These are phyloP conservation scores for Radopholus similis DNA, from an alignment of 1,140 invertebrate genomes.

Conservation along the genomic window DNA sequence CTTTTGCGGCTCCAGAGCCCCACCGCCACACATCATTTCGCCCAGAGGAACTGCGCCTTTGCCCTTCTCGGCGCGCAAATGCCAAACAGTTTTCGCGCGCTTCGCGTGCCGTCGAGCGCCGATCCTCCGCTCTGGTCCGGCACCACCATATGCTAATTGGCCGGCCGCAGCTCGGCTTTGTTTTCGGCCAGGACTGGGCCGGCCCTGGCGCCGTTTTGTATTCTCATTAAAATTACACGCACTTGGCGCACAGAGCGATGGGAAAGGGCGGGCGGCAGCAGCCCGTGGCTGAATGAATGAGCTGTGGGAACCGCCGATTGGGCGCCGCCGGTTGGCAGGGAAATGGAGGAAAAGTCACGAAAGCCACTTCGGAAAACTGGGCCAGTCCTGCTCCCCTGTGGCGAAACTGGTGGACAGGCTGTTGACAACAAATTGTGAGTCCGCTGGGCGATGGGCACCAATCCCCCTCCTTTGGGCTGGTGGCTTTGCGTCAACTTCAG, in stretches of 20 bases:
- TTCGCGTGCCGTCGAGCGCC: slow-evolving; percentile 1
- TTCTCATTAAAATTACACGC: slow-evolving; percentile 3
- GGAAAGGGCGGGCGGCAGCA: not conserved
- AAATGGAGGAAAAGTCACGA: not conserved
- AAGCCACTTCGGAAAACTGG: not conserved
- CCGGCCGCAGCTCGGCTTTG: not conserved
- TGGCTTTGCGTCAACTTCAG: too few species aligned
- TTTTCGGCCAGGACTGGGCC: not conserved
- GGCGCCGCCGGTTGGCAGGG: not conserved
- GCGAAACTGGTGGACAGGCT: not conserved
- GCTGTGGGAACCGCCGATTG: not conserved
- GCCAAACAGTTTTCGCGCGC: too few species aligned
- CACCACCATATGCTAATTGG: not conserved
- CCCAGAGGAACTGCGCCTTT: too few species aligned
- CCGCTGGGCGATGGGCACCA: not conserved
- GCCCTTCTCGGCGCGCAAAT: too few species aligned
- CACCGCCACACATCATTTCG: too few species aligned
- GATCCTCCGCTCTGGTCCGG: too few species aligned
- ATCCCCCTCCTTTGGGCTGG: too few species aligned
- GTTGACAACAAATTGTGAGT: not conserved
- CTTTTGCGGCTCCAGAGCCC: too few species aligned
- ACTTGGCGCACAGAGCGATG: not conserved
- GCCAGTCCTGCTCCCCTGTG: not conserved
- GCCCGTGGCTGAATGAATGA: not conserved
- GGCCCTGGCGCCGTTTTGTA: not conserved